Base-by-base conservation (phyloP, 2,797 vertebrate species). In the Megaceryle alcyon region DNA sequence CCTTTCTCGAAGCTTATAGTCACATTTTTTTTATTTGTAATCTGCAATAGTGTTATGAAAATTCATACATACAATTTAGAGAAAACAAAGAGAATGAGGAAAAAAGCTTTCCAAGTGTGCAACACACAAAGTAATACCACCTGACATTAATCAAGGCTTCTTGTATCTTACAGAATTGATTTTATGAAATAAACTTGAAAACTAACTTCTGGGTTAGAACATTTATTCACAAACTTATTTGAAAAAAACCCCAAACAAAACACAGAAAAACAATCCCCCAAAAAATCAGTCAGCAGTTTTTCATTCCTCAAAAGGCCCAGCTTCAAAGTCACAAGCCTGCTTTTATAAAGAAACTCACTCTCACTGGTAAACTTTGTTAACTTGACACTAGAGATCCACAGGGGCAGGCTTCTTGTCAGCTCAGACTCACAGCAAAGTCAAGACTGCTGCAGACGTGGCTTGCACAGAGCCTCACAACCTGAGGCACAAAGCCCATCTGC, bases 341-440 rank as follows among this genome's bases (percentile, higher is more conserved):
- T 78, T 26, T 69, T 35, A 20, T 10, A 44, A 29, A 39, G 54
- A 57, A 71, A 33, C 21, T 64, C 72, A 8, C 13, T 54, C 1
- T 2, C 21, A 12, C 16, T 29, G 59, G 39, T 7, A 19, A 37
- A 70, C 0, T 0, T n/a, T 33, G 1, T 11, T 11, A 53, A 35
- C 1, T 2, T 28, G 41, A 53, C 29, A 9, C 26, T 39, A 56
- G 28, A 53, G 51, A 31, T 16, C 57, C 46, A n/a, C 2, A 5
- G 0, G 6, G 20, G 7, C 4, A 15, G 18, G 60, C 22, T 65
- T 26, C 43, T 28, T 8, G 8, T 29, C 10, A 4, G 28, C 63
- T 72, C 25, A 56, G 51, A 43, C 19, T n/a, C 51, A 28, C 26
- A 48, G 17, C 1, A 0, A 39, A 49, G 46, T 6, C 57, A 26